Evolutionary conservation across 1,140 invertebrate genomes (phyloP).

Genomic region (Neuroterus valhalla): DNA sequence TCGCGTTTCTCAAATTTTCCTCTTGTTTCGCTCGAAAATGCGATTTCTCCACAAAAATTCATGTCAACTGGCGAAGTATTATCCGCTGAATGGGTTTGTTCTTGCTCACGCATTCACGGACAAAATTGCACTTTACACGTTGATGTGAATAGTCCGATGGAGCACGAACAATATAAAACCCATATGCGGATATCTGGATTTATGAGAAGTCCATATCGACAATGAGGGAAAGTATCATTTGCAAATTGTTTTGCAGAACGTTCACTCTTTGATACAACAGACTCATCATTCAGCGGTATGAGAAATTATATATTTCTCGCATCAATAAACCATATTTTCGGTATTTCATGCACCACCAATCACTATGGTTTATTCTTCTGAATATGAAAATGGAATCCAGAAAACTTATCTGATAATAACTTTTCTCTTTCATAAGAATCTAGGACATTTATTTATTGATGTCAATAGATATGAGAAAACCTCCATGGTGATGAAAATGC

Average conservation of each 20-base stretch:
- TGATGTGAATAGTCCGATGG: neutral
- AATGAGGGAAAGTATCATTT: conserved; percentile 20
- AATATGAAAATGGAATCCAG: too few species aligned
- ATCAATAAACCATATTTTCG: conserved; percentile 11
- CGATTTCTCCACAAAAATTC: conserved; percentile 13
- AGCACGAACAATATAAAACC: conserved; percentile 21
- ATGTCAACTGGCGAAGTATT: conserved; percentile 7
- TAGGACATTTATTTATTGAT: too few species aligned
- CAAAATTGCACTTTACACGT: neutral
- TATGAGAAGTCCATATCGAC: conserved; percentile 22
- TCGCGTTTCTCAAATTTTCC: neutral
- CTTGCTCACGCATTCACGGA: neutral
- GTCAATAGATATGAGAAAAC: too few species aligned
- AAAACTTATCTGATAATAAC: too few species aligned
- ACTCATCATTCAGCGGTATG: neutral
- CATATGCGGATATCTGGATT: conserved; percentile 18
- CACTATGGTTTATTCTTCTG: too few species aligned
- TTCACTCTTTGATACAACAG: neutral
- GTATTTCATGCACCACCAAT: neutral
- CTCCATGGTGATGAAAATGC: too few species aligned
- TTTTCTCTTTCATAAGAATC: too few species aligned
- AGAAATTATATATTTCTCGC: neutral
- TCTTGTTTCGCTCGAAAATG: neutral
- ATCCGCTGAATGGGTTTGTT: conserved; percentile 14
- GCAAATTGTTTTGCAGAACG: neutral